Evolutionary conservation across 1,140 invertebrate genomes (phyloP).

Genomic region (Lethocerus indicus): DNA sequence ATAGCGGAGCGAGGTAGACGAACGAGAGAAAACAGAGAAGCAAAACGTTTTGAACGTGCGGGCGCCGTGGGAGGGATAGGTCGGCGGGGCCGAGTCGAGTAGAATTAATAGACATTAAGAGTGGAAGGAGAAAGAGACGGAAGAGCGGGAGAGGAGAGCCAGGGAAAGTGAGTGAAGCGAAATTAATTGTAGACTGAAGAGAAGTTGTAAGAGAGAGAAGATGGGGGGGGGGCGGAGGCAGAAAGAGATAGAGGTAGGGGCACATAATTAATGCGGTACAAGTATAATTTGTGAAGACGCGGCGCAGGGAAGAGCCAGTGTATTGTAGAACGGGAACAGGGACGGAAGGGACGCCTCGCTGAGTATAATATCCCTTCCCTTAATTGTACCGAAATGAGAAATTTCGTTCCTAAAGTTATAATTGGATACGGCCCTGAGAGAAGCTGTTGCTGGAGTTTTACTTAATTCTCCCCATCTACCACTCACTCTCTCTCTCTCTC

Average conservation of each 20-base stretch:
- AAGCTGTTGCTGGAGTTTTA: slow-evolving; percentile 9
- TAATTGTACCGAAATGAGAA: slow-evolving; percentile 19
- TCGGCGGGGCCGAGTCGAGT: no score
- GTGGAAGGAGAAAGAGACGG: no score
- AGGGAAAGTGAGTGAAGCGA: no score
- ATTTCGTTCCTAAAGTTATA: slow-evolving; percentile 20
- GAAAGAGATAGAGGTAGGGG: neutral
- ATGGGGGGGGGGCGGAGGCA: neutral
- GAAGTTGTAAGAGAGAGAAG: slow-evolving; percentile 1
- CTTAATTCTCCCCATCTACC: slow-evolving; percentile 8
- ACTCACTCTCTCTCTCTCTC: slow-evolving; percentile 1
- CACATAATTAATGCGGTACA: slow-evolving; percentile 12
- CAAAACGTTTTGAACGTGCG: no score
- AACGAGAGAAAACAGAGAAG: no score
- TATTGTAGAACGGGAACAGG: slow-evolving; percentile 1
- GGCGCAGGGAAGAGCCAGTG: slow-evolving; percentile 2
- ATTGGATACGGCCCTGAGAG: slow-evolving; percentile 15
- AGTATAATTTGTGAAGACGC: slow-evolving; percentile 15
- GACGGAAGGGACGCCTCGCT: slow-evolving; percentile 3
- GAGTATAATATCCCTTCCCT: slow-evolving; percentile 1
- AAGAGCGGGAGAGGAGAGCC: no score
- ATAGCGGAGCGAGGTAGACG: no score
- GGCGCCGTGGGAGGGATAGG: no score
- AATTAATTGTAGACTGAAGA: no score
- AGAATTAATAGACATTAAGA: no score